These are phyloP conservation scores for Diplogasteroides magnus DNA, from an alignment of 1,140 invertebrate species.

Conservation along the genomic window DNA sequence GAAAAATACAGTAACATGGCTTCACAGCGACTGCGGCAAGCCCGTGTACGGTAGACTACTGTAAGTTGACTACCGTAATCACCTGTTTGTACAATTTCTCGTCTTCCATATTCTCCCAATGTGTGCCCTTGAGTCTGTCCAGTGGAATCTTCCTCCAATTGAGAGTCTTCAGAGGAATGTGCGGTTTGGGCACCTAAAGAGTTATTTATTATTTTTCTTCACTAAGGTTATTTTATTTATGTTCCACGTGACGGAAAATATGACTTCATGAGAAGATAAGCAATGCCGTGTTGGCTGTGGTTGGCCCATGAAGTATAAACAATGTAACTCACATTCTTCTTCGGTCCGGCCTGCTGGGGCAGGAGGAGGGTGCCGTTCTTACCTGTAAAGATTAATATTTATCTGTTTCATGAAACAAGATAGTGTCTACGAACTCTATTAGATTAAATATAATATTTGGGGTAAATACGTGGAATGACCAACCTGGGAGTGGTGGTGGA, in stretches of 20 bases:
- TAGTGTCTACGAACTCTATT: too few relatives aligned
- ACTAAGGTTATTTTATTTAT: background rate
- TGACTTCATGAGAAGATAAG: too few relatives aligned
- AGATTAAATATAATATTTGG: too few relatives aligned
- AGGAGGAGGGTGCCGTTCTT: too few relatives aligned
- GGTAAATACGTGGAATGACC: too few relatives aligned
- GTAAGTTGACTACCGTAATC: background rate
- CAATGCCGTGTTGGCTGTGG: too few relatives aligned
- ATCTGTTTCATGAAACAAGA: too few relatives aligned
- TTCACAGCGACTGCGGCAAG: too few relatives aligned
- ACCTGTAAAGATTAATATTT: too few relatives aligned
- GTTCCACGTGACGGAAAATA: too few relatives aligned
- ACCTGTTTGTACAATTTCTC: conserved; percentile 78
- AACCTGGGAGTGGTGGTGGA: too few relatives aligned
- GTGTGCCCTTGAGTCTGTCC: conserved; percentile 68
- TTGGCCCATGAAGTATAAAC: background rate
- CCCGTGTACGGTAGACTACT: background rate
- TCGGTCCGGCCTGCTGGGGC: conserved; percentile 56
- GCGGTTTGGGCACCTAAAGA: conserved; percentile 66
- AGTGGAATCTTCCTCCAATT: conserved; percentile 89
- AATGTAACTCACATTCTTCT: background rate
- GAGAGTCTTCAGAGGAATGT: conserved; percentile 86
- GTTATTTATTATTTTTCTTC: background rate
- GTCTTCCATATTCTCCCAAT: conserved; percentile 90
- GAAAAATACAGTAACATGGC: too few relatives aligned